These are phyloP conservation scores for Perizoma flavofasciatum DNA, from an alignment of 2,888 invertebrate genomes.

Conservation along the genomic window DNA sequence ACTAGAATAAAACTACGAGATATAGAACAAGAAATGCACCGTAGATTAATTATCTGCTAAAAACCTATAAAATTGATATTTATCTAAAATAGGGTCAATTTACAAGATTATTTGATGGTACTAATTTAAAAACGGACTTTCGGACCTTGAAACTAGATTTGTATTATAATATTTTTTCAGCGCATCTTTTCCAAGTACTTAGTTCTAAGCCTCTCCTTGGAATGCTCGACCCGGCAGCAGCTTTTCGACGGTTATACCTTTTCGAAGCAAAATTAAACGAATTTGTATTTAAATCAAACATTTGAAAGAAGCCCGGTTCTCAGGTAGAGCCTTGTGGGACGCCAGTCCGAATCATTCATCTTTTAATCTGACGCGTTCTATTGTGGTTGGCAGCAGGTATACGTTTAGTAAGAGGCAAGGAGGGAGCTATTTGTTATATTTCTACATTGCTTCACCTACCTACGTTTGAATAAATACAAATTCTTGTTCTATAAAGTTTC, in stretches of 20 bases:
- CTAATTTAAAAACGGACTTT: too few relatives aligned
- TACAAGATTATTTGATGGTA: too few relatives aligned
- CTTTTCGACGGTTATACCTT: background rate
- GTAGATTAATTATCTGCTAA: too few relatives aligned
- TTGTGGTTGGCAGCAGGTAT: conserved; percentile 63
- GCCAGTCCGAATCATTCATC: conserved; percentile 79
- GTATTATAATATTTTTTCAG: too few relatives aligned
- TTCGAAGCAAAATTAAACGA: conserved; percentile 22
- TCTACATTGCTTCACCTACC: conserved; percentile 28
- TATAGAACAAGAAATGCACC: too few relatives aligned
- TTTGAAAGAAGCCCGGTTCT: conserved; percentile 49
- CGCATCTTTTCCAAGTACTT: too few relatives aligned
- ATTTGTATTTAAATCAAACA: conserved; percentile 29
- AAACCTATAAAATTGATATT: too few relatives aligned
- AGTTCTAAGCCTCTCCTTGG: background rate
- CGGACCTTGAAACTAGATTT: too few relatives aligned
- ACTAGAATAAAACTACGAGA: too few relatives aligned
- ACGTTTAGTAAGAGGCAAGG: conserved; percentile 53
- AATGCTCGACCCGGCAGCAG: background rate
- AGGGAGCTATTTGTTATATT: conserved; percentile 51
- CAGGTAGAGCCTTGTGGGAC: conserved; percentile 67
- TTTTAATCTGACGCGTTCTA: conserved; percentile 80
- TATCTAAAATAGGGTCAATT: too few relatives aligned
- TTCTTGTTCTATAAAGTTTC: conserved; percentile 15
- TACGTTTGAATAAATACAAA: conserved; percentile 19